phyloP scores from a whole-genome alignment of 2,888 invertebrate species.

The Orgyia antiqua region DNA sequence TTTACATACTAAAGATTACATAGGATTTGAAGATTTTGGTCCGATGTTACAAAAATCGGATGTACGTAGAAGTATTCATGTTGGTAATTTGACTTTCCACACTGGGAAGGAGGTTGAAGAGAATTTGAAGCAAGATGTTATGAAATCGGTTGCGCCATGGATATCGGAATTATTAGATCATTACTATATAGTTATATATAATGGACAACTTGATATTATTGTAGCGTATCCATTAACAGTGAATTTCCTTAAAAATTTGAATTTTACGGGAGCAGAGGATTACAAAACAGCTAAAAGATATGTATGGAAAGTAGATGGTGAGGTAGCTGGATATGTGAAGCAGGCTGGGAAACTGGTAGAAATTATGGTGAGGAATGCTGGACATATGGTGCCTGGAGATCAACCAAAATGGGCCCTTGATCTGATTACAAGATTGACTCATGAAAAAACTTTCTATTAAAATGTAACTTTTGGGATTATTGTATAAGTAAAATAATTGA shows the following conservation, averaged over 20 bases:
- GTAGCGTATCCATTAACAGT: conserved; percentile 92
- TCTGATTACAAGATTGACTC: conserved; percentile 83
- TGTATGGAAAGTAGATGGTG: conserved; percentile 83
- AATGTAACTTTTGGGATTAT: too few species aligned
- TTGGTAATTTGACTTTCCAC: conserved; percentile 87
- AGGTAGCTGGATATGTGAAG: conserved; percentile 87
- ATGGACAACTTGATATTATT: conserved; percentile 94
- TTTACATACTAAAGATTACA: conserved; percentile 79
- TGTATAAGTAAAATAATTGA: too few species aligned
- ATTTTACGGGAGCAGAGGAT: conserved; percentile 81
- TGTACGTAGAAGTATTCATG: conserved; percentile 87
- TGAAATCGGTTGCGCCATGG: conserved; percentile 88
- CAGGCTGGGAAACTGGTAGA: conserved; percentile 84
- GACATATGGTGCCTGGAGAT: conserved; percentile 89
- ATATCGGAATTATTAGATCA: conserved; percentile 82
- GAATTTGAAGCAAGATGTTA: conserved; percentile 85
- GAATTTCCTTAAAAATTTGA: conserved; percentile 84
- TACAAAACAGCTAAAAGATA: conserved; percentile 82
- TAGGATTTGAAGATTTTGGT: conserved; percentile 70
- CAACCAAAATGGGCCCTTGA: conserved; percentile 88
- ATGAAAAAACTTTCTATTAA: conserved; percentile 61
- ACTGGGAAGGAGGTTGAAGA: conserved; percentile 81
- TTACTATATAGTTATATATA: conserved; percentile 89
- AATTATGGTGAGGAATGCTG: conserved; percentile 86
- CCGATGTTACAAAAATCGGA: conserved; percentile 80